Conservation (phyloP, 1,140 invertebrate genomes). For the Ylistrum balloti region DNA sequence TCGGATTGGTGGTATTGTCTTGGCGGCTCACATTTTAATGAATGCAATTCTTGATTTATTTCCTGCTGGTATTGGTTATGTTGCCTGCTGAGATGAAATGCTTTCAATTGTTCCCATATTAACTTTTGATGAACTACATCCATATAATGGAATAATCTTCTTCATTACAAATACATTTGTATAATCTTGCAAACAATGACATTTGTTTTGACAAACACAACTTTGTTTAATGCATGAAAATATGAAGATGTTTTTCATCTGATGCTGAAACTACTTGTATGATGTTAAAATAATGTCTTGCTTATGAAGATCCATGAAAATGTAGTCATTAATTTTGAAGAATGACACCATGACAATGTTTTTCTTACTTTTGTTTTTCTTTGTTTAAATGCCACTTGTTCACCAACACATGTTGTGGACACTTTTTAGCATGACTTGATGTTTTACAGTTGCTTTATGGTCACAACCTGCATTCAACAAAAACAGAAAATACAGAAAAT, state of each 20-base stretch:
- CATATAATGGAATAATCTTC: not conserved
- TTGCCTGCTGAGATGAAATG: slow-evolving; percentile 26
- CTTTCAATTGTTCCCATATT: not conserved
- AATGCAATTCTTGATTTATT: not conserved
- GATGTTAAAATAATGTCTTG: not conserved
- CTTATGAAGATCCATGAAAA: not conserved
- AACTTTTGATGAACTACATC: not conserved
- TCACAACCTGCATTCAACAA: not conserved
- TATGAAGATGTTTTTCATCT: not conserved
- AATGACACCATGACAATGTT: not conserved
- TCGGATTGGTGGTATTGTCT: not conserved
- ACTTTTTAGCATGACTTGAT: not conserved
- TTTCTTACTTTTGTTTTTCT: not conserved
- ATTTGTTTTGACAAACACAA: not conserved
- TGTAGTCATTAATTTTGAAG: not conserved
- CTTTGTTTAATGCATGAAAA: not conserved
- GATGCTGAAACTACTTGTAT: not conserved
- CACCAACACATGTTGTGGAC: slow-evolving; percentile 31
- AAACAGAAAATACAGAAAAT: not conserved
- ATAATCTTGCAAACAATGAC: not conserved
- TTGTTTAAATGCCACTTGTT: slow-evolving; percentile 19
- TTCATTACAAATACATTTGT: not conserved
- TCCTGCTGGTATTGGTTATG: not conserved
- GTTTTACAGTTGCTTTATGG: not conserved
- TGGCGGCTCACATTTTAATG: not conserved